phyloP scores from a whole-genome alignment of 2,888 invertebrate genomes.

The Epinotia ramella region DNA sequence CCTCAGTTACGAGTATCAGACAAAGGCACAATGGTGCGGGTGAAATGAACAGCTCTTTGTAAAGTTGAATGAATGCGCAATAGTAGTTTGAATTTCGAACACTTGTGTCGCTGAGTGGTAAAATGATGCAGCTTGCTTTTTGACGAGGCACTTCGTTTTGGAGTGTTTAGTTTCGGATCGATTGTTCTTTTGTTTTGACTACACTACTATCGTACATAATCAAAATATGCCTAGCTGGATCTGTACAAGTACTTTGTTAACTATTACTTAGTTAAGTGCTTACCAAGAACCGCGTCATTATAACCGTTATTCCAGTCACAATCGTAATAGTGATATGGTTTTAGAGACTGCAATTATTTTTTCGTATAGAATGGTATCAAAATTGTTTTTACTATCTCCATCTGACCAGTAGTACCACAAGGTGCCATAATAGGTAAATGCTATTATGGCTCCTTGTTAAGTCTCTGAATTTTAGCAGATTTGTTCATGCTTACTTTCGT shows the following conservation, averaged over 20 bases:
- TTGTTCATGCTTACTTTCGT: too few relatives aligned
- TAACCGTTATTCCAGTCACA: not conserved
- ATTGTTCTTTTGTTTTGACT: conserved; percentile 27
- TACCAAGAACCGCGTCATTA: not conserved
- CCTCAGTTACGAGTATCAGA: conserved; percentile 71
- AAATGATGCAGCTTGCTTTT: conserved; percentile 54
- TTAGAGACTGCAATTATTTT: too few relatives aligned
- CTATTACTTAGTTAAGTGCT: not conserved
- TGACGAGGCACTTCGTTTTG: conserved; percentile 3
- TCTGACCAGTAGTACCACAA: too few relatives aligned
- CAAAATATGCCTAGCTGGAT: not conserved
- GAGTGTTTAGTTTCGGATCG: conserved; percentile 10
- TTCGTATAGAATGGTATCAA: too few relatives aligned
- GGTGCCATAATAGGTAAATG: too few relatives aligned
- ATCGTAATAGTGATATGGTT: too few relatives aligned
- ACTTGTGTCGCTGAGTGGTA: conserved; percentile 53
- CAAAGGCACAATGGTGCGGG: conserved; percentile 58
- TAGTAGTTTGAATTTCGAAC: conserved; percentile 56
- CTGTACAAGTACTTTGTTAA: not conserved
- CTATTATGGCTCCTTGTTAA: too few relatives aligned
- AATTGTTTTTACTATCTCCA: too few relatives aligned
- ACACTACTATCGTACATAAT: not conserved
- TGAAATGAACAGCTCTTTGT: conserved; percentile 68
- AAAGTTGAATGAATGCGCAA: conserved; percentile 61
- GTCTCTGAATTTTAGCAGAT: too few relatives aligned